Conservation (phyloP, 2,113 vertebrate species). For the Zapus hudsonius region DNA sequence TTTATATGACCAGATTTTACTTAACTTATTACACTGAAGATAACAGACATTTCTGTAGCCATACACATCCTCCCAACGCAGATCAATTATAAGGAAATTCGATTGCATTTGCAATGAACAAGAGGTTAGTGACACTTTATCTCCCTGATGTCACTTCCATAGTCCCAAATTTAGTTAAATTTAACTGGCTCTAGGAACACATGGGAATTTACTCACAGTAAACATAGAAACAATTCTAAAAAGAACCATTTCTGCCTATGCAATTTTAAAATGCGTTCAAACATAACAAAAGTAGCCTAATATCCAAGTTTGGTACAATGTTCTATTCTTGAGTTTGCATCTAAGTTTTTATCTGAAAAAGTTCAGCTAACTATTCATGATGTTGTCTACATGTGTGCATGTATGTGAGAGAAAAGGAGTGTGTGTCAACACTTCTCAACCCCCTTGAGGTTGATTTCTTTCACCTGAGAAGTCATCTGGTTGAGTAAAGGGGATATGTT, state of each 20-base stretch:
- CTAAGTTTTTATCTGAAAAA: neutral
- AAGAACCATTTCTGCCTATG: neutral
- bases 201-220: conserved; percentile 25
- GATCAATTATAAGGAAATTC: conserved; percentile 71
- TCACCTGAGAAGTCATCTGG: neutral
- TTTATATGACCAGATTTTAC: neutral
- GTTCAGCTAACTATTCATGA: neutral
- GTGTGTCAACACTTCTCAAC: neutral
- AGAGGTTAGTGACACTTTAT: conserved; percentile 8
- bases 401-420: neutral
- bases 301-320: neutral
- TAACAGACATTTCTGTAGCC: neutral
- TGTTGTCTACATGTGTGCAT: rapidly evolving
- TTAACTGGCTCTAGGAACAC: conserved; percentile 7
- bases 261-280: neutral
- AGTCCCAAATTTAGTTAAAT: conserved; percentile 26
- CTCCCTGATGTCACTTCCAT: conserved; percentile 47
- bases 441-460: neutral
- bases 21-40: conserved; percentile 29
- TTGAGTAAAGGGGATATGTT: neutral
- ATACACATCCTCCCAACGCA: conserved; percentile 56
- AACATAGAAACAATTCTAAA: conserved; percentile 38
- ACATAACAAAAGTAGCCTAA: neutral
- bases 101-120: conserved; percentile 48
- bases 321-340: neutral